These are phyloP conservation scores for Myotis yumanensis DNA, from an alignment of 2,113 vertebrate genomes.

Conservation along the genomic window DNA sequence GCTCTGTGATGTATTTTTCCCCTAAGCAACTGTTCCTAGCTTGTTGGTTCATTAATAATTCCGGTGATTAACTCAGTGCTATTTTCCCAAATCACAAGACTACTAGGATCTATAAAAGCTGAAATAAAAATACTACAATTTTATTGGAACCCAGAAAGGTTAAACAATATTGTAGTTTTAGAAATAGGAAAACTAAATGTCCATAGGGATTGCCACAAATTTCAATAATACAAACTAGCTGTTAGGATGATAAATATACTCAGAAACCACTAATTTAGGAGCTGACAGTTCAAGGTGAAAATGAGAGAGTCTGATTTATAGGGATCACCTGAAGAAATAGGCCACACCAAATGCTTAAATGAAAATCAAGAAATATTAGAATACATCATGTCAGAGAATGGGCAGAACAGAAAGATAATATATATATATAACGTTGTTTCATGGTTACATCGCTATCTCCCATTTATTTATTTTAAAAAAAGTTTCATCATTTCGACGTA, in stretches of 20 bases:
- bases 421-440: no score
- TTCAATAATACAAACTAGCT: background rate
- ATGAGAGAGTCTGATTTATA: background rate
- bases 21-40: background rate
- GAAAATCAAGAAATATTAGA: background rate
- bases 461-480: no score
- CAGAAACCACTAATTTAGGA: background rate
- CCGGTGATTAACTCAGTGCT: background rate
- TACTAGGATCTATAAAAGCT: background rate
- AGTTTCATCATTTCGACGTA: no score
- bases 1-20: background rate
- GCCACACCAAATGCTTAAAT: background rate
- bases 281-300: background rate
- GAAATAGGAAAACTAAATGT: background rate
- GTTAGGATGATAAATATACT: background rate
- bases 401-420: background rate
- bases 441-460: no score
- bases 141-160: background rate
- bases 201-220: background rate
- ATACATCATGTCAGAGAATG: background rate
- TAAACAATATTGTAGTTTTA: background rate
- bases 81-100: slow-evolving; percentile 12
- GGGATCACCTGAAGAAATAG: background rate
- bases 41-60: slow-evolving; percentile 16
- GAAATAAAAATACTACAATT: slow-evolving; percentile 24